A percentile compares a stretch with the other conserved stretches of the same genome.
Evolutionary conservation across 2,888 invertebrate species (phyloP).

Genomic region (Oxytorus armatus): DNA sequence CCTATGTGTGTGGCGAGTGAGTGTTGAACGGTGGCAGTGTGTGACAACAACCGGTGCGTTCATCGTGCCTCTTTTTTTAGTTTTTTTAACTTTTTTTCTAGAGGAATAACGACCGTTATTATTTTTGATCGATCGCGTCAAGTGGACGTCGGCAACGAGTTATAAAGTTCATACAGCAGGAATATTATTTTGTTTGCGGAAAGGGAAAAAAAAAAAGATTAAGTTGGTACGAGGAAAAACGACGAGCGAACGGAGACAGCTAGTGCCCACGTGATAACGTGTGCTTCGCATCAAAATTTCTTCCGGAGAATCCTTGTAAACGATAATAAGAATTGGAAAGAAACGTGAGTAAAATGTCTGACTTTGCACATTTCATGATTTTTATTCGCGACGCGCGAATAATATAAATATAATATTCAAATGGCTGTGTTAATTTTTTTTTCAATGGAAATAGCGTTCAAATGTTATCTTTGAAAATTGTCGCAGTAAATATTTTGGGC

Average conservation of each 20-base stretch:
- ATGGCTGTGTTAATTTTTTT: too few species aligned
- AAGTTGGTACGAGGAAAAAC: constrained; percentile 2
- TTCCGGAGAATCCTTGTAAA: constrained; percentile 31
- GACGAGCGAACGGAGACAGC: neutral
- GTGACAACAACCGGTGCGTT: constrained; percentile 52
- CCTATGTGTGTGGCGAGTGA: too few species aligned
- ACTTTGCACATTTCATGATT: neutral
- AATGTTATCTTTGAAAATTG: too few species aligned
- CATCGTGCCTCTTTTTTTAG: constrained; percentile 24
- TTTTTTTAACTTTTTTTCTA: constrained; percentile 25
- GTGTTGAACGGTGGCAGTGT: constrained; percentile 46
- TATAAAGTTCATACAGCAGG: constrained; percentile 18
- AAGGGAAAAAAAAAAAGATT: constrained; percentile 24
- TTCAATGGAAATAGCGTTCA: too few species aligned
- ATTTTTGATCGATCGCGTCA: constrained; percentile 15
- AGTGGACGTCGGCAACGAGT: constrained; percentile 17
- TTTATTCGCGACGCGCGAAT: constrained; percentile 4
- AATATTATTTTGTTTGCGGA: constrained; percentile 48
- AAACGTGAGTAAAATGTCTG: constrained; percentile 51
- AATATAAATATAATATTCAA: too few species aligned
- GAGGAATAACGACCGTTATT: constrained; percentile 26
- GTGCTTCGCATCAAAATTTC: constrained; percentile 19
- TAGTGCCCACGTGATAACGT: too few species aligned
- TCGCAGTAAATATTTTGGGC: too few species aligned
- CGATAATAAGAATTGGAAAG: constrained; percentile 25